These are phyloP conservation scores for Leistus spinibarbis DNA, from an alignment of 2,888 invertebrate genomes.

Conservation along the genomic window DNA sequence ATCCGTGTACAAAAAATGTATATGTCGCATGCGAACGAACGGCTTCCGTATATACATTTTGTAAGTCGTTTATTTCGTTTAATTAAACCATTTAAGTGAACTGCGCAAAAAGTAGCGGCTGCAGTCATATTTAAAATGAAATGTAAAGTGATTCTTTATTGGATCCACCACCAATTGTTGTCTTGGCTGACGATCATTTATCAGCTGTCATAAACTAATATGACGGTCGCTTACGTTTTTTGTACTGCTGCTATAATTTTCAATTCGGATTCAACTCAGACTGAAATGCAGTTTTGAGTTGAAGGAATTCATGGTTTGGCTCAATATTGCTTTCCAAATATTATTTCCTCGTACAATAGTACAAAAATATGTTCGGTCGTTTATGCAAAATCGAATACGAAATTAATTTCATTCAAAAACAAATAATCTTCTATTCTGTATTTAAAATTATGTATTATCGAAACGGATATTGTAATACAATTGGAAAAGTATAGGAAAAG, in stretches of 20 bases:
- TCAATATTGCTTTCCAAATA: not conserved
- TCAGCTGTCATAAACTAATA: slow-evolving; percentile 2
- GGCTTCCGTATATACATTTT: not conserved
- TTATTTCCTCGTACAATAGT: too few species aligned
- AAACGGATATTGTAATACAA: too few species aligned
- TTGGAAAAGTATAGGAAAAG: too few species aligned
- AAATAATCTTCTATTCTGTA: too few species aligned
- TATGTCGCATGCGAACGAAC: not conserved
- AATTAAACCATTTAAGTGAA: slow-evolving; percentile 1
- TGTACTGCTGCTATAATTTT: not conserved
- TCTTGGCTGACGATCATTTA: not conserved
- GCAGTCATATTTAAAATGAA: not conserved
- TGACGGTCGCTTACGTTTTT: not conserved
- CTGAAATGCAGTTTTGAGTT: not conserved
- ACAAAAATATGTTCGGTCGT: too few species aligned
- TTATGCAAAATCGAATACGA: too few species aligned
- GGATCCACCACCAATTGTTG: not conserved
- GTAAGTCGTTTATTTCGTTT: not conserved
- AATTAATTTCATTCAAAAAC: too few species aligned
- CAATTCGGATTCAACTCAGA: not conserved
- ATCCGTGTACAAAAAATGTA: not conserved
- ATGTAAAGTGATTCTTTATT: slow-evolving; percentile 5
- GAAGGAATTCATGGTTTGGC: not conserved
- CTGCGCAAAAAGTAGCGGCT: not conserved
- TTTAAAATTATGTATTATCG: too few species aligned